These are phyloP conservation scores for Drosophila ohnishii DNA, from an alignment of 1,140 invertebrate species.

Conservation along the genomic window DNA sequence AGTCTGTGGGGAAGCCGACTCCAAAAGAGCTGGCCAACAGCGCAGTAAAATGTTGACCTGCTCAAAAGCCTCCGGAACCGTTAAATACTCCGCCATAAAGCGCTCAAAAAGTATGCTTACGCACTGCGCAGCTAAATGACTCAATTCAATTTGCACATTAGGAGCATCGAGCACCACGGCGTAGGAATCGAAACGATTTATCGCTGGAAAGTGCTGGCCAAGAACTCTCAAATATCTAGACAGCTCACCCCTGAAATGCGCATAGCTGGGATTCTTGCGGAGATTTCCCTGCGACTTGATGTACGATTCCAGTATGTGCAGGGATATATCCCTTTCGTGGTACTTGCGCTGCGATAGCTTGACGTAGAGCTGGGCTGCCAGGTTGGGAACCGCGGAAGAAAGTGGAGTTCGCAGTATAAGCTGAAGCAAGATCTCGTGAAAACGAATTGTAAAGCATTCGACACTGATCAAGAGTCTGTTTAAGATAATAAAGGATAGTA, in stretches of 20 bases:
- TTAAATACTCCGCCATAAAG: constrained; percentile 25
- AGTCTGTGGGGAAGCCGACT: neutral
- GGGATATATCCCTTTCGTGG: constrained; percentile 29
- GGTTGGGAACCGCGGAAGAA: neutral
- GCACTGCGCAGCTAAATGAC: constrained; percentile 45
- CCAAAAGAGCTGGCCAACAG: constrained; percentile 34
- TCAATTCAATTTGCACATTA: constrained; percentile 36
- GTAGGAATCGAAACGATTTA: constrained; percentile 40
- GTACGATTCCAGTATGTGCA: constrained; percentile 58
- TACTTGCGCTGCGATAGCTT: constrained; percentile 43
- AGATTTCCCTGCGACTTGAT: constrained; percentile 17
- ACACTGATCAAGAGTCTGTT: constrained; percentile 46
- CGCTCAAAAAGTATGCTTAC: constrained; percentile 41
- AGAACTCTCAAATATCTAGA: constrained; percentile 30
- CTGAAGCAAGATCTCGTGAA: constrained; percentile 47
- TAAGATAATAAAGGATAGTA: neutral
- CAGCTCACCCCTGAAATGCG: constrained; percentile 24
- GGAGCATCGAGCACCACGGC: constrained; percentile 4
- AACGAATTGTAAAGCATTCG: constrained; percentile 46
- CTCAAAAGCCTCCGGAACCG: neutral
- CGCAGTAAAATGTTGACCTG: constrained; percentile 40
- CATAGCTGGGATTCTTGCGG: constrained; percentile 10
- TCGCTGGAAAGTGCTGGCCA: constrained; percentile 17
- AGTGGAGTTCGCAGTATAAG: constrained; percentile 31
- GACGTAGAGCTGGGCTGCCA: constrained; percentile 54